Evolutionary conservation across 2,797 vertebrate genomes (phyloP).

Genomic region (Muscicapa comitata): DNA sequence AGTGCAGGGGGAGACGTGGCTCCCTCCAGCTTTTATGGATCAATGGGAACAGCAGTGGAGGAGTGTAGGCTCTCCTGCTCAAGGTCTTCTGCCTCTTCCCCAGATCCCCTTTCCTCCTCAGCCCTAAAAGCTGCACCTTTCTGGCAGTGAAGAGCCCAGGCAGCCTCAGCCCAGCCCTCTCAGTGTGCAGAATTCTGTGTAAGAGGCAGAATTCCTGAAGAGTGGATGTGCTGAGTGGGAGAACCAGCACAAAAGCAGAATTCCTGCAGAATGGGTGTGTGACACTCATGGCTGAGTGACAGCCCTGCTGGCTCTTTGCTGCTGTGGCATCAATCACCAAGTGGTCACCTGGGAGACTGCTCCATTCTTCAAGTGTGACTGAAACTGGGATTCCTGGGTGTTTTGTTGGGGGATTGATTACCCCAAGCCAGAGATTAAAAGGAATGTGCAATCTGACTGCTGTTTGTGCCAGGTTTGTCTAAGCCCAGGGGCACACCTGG

Average conservation of each 20-base stretch:
- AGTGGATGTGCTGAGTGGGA: fast-evolving
- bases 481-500: fast-evolving
- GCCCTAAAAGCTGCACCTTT: background rate
- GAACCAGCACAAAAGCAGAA: background rate
- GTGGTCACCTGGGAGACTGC: background rate
- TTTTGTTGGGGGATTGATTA: background rate
- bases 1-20: fast-evolving
- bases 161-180: background rate
- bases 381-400: background rate
- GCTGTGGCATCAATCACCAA: fast-evolving
- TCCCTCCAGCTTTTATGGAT: background rate
- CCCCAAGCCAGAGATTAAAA: constrained; percentile 35
- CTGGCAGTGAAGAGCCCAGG: background rate
- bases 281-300: background rate
- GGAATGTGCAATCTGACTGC: background rate
- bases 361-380: background rate
- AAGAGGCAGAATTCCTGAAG: background rate
- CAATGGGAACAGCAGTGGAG: background rate
- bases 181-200: no score
- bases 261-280: background rate
- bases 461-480: background rate
- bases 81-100: background rate
- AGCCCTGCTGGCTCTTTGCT: background rate
- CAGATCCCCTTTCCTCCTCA: background rate
- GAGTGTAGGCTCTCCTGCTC: background rate